Evolutionary conservation across 2,797 vertebrate genomes (phyloP), one percentile per base, ranked within the genome.

Genomic region (Sphenopsis melanotis): DNA sequence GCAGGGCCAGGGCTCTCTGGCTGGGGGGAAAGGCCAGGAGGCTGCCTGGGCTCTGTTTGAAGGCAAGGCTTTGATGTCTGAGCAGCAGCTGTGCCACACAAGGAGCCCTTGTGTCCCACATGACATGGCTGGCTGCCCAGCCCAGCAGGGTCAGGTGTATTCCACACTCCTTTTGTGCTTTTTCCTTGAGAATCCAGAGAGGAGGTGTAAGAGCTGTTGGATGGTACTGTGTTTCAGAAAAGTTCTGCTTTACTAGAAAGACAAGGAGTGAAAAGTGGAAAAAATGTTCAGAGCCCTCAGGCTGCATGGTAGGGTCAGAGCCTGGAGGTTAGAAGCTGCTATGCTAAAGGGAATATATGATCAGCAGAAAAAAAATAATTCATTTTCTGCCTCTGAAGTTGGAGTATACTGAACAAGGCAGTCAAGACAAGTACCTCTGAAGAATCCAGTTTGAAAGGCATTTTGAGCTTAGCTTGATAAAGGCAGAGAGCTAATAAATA

Each of bases 401-500:
- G 47, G 83, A 90, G 56, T 56, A 61, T 30, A 71, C 36, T 30
- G 90, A 95, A 84, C 75, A 78, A 96, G 84, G 61, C 84, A 87
- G 86, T 64, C 87, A 75, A 75, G 76, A 94, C 57, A 77, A 87
- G 68, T 55, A 87, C 42, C 88, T 91, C 86, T 87, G 89, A 95
- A 94, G 76, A 91, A 92, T 34, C 83, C 47, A 50, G 83, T 64
- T 56, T 87, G 79, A 90, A 95, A 94, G 87, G 63, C 81, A 41
- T 87, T 95, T 94, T 95, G 93, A 95, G 81, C 66, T 93, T 83
- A 77, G 66, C 61, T 92, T 87, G 82, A 89, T 91, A 94, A 94
- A 96, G 86, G 79, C 84, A 90, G 68, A 72, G 61, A 94, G 81
- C 89, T 94, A 74, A 91, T 97, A 95, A 97, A 97, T 97, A 97